Conservation (phyloP, 2,797 vertebrate genomes). For the Crossoptilon crossoptilon region DNA sequence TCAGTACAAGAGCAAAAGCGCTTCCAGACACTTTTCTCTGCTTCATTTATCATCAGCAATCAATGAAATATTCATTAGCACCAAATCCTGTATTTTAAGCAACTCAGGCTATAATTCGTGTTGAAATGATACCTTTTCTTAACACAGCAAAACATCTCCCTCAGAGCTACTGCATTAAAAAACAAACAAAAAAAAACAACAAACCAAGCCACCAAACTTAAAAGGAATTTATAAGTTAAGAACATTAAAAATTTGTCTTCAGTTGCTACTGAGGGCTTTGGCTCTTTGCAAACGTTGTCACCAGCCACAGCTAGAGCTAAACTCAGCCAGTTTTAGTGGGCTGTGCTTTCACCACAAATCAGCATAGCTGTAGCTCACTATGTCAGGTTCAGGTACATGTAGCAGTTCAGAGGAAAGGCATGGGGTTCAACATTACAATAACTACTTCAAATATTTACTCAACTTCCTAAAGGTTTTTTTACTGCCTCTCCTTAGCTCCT, state of each 20-base stretch:
- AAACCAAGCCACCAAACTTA: not conserved
- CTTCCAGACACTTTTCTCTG: conserved; percentile 4
- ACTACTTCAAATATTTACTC: conserved; percentile 51
- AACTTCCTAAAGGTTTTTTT: conserved; percentile 22
- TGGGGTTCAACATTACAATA: rapidly evolving
- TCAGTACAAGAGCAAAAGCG: not conserved
- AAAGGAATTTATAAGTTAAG: not conserved
- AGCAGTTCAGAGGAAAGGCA: not conserved
- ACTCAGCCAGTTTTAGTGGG: not conserved
- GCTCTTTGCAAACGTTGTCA: not conserved
- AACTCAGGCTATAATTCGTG: not conserved
- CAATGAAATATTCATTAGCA: conserved; percentile 42
- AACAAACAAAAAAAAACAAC: not conserved
- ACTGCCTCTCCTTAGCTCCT: not conserved
- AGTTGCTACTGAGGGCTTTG: not conserved
- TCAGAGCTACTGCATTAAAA: not conserved
- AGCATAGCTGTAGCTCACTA: not conserved
- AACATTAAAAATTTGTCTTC: not conserved
- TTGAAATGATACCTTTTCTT: not conserved
- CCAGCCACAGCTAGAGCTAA: not conserved
- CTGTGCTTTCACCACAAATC: not conserved
- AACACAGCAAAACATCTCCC: not conserved
- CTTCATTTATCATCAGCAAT: conserved; percentile 27
- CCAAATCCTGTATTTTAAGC: not conserved
- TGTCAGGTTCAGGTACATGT: not conserved